Conservation (phyloP, 2,113 vertebrate genomes). For the Pampusana beccarii region DNA sequence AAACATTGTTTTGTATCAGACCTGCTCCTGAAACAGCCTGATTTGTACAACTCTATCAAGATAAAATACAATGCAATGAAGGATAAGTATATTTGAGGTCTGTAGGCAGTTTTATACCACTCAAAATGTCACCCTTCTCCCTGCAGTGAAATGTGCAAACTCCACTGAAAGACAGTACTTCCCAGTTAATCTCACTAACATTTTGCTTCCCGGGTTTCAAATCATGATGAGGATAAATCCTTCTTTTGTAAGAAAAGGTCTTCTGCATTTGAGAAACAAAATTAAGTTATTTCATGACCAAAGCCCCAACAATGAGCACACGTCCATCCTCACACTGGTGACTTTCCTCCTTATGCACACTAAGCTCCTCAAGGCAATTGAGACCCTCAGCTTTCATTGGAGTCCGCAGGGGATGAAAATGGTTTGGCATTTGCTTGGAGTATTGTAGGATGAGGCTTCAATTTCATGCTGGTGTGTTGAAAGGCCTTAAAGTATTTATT, state of each 20-base stretch:
- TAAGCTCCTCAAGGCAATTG: background rate
- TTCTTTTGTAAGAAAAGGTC: background rate
- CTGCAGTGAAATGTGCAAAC: background rate
- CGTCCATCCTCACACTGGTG: background rate
- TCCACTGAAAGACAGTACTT: background rate
- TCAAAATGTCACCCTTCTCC: background rate
- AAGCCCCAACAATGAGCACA: background rate
- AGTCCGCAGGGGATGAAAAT: background rate
- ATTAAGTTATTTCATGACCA: background rate
- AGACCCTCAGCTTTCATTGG: background rate
- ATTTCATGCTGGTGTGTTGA: background rate
- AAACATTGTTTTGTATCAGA: background rate
- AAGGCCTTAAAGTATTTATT: constrained; percentile 13
- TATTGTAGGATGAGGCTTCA: background rate
- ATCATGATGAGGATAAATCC: background rate
- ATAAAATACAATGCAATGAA: background rate
- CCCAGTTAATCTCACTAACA: background rate
- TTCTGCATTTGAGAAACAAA: background rate
- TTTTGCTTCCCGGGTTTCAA: background rate
- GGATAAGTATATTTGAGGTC: background rate
- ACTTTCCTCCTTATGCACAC: background rate
- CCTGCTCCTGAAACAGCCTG: background rate
- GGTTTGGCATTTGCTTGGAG: background rate
- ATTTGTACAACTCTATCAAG: background rate
- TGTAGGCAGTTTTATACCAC: background rate